Base-by-base conservation (phyloP, 1,140 invertebrate species). In the Acromyrmex charruanus region DNA sequence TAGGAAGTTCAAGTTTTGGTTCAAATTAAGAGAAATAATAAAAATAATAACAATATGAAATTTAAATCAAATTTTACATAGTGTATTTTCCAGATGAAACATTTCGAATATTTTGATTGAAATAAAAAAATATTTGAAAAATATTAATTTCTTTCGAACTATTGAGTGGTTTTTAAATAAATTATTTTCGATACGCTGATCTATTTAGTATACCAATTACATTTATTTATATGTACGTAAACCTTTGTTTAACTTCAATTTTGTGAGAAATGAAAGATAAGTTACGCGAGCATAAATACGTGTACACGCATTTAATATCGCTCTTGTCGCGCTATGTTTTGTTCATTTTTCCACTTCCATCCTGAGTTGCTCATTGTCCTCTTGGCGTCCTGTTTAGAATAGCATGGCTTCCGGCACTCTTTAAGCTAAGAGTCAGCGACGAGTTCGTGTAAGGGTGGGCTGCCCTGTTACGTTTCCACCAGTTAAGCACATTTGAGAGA, bases 371-470 rank as follows among this genome's bases (percentile, higher is more conserved):
- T 65, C 71, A 86, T 81, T 68, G 81, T 92, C 80, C 89, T 75
- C 85, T 91, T 63, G 91, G 66, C 88, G 85, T 88, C 85, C 87
- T 89, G 77, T 92, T 88, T 89, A 93, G 90, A 90, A 93, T 89
- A 92, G 94, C 93, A 94, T 94, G 93, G 92, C 93, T 94, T 94
- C 92, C 90, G 89, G 91, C 91, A 94, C 89, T 92, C 90, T 91
- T 74, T 88, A 92, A 93, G 92, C 90, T 93, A 86, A 87, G 82
- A 92, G 77, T 92, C 92, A 94, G 92, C 89, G 87, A 93, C 92
- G 91, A 93, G 93, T 93, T 94, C 92, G 94, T 93, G 95, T 93
- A 92, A 94, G 95, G 95, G 94, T 95, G 95, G 95, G 95, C 94
- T 95, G 94, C 93, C 94, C 94, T 89, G 77, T 89, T 85, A 91